Evolutionary conservation across 2,888 invertebrate species (phyloP).

Genomic region (Philereme vetulata): DNA sequence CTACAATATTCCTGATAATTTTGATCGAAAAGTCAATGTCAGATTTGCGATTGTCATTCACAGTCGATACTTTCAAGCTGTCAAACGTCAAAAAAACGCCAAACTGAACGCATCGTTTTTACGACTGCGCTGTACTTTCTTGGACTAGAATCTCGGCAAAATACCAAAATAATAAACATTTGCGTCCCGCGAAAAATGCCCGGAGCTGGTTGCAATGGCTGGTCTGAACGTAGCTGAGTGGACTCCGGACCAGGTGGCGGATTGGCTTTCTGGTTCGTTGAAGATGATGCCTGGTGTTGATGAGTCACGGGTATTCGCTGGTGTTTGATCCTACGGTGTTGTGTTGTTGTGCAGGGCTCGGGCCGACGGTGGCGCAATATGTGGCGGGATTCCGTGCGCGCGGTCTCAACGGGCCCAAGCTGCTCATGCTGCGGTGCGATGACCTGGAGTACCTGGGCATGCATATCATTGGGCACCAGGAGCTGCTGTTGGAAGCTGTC

Average conservation of each 20-base stretch:
- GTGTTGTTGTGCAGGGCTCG: constrained; percentile 85
- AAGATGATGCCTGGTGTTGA: constrained; percentile 31
- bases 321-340: constrained; percentile 22
- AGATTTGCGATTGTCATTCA: neutral
- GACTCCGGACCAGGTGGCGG: constrained; percentile 95
- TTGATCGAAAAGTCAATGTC: neutral
- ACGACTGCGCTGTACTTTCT: constrained; percentile 27
- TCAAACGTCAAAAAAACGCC: no score
- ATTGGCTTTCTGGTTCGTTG: constrained; percentile 92
- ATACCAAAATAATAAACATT: constrained; percentile 37
- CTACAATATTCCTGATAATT: no score
- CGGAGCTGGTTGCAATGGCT: constrained; percentile 55
- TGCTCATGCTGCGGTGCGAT: constrained; percentile 93
- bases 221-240: constrained; percentile 90
- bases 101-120: constrained; percentile 1
- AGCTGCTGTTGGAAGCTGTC: constrained; percentile 95
- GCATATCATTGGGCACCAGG: constrained; percentile 95
- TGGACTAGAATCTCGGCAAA: neutral
- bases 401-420: constrained; percentile 91
- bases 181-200: constrained; percentile 52
- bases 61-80: no score
- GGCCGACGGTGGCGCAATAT: constrained; percentile 91
- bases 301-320: constrained; percentile 47
- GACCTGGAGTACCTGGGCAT: constrained; percentile 95
- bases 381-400: constrained; percentile 91